Evolutionary conservation across 64 coral and sea anemone species (phyloP), one percentile per base, ranked within the genome.

Genomic region (Hydrozoanthus tunicans): DNA sequence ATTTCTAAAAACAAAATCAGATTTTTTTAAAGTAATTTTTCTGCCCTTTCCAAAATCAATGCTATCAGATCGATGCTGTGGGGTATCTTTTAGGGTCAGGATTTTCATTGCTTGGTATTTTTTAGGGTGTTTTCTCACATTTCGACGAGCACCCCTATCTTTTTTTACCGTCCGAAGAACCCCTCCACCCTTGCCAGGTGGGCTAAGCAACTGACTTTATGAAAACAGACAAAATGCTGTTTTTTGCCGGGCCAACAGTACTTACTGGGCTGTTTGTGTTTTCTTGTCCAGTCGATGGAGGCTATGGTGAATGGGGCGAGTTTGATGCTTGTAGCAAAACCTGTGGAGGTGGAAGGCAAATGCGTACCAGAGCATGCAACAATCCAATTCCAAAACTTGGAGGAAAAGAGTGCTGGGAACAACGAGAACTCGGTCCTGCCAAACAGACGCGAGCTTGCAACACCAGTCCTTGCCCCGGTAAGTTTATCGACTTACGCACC

Each of bases 401-500:
- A 27, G 96, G 93, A 4, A 72, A 69, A 17, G 89, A 75, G 0
- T 98, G 96, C 27, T 76, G 63, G 82, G 89, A 84, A 27, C 23
- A 94, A 76, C 78, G 83, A 51, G 68, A 70, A 58, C 89, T 98
- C 69, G 96, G 96, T 73, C 67, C 82, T 79, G 70, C 77, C 0
- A 52, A 77, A 61, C 86, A 98, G 88, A 91, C 82, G 17, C 69
- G 72, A 61, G 62, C 9, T 43, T 98, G 96, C 59, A 91, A 88
- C n/a, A 73, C 77, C 26, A 54, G 91, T 12, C 89, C 73, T 32
- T 98, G 96, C 73, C 91, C 96, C 63, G 89, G 96, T 98, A 77
- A 76, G 96, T 15, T 43, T 43, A 43, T 43, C 32, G 32, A 1
- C 32, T 43, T 43, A 43, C 32, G 32, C 32, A 43, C 32, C 32